Percentiles rank a stretch among this genome's conserved stretches.
Evolutionary conservation across 2,888 invertebrate genomes (phyloP).

Genomic region (Imbricaverruca yamaguchii): DNA sequence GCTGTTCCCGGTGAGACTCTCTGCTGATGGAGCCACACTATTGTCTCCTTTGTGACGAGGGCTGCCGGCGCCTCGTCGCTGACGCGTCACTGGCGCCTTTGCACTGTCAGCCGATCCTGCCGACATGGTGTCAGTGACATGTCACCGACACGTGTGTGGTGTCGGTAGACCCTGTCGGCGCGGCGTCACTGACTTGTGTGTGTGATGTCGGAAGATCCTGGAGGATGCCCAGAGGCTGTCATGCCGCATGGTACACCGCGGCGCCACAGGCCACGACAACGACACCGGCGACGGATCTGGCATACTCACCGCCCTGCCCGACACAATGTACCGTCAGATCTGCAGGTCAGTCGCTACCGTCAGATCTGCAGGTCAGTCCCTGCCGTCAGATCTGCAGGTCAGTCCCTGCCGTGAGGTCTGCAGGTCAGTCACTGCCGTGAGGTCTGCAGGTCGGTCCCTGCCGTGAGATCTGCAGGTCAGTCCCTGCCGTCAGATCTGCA

Average conservation of each 20-base stretch:
- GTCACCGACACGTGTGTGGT: background rate
- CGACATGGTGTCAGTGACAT: too few species aligned
- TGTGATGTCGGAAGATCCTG: conserved; percentile 61
- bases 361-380: background rate
- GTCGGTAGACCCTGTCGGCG: conserved; percentile 62
- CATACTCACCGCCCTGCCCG: conserved; percentile 92
- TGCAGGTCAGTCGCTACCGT: conserved; percentile 55
- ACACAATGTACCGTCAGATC: conserved; percentile 78
- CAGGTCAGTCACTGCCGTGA: background rate
- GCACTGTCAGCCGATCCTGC: too few species aligned
- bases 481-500: background rate
- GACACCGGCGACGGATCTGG: conserved; percentile 99
- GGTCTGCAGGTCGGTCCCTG: background rate
- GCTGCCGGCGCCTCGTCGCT: too few species aligned
- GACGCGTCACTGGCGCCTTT: too few species aligned
- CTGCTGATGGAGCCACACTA: too few species aligned
- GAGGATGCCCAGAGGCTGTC: conserved; percentile 91
- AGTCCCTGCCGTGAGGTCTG: background rate
- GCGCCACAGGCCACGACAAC: conserved; percentile 98
- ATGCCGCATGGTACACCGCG: conserved; percentile 97
- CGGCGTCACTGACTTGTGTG: background rate
- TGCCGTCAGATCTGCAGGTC: background rate
- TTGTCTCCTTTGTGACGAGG: too few species aligned
- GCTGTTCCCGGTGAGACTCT: too few species aligned
- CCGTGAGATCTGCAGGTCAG: background rate